A percentile compares a stretch with the other conserved stretches of the same genome.
Evolutionary conservation across 2,113 vertebrate genomes (phyloP).

Genomic region (Chamaea fasciata): DNA sequence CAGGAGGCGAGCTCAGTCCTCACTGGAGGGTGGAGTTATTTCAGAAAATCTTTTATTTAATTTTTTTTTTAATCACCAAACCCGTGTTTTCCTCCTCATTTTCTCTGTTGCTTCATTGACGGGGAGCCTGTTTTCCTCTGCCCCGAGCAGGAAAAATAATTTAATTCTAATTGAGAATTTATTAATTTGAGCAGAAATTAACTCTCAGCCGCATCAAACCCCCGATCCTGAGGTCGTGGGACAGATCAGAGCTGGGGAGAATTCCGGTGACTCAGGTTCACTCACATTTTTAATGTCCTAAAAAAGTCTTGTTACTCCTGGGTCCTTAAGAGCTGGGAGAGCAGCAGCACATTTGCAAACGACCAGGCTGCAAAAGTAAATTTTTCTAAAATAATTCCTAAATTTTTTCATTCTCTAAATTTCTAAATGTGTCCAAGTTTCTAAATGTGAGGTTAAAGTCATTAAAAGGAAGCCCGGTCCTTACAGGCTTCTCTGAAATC

Average conservation of each 20-base stretch:
- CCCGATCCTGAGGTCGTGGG: neutral
- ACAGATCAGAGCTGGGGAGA: neutral
- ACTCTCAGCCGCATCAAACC: neutral
- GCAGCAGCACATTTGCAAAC: accelerated
- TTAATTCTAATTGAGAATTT: neutral
- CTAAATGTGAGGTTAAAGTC: neutral
- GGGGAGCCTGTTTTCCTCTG: neutral
- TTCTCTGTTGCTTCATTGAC: neutral
- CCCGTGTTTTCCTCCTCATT: neutral
- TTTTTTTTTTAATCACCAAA: neutral
- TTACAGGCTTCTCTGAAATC: neutral
- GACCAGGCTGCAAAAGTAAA: neutral
- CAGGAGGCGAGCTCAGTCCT: neutral
- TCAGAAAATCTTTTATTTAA: neutral
- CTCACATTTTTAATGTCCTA: neutral
- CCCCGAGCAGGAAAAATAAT: neutral
- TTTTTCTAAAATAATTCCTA: neutral
- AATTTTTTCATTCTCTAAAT: neutral
- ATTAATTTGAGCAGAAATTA: too few relatives aligned
- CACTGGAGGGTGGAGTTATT: too few relatives aligned
- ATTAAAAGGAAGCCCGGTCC: neutral
- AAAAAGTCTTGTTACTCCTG: accelerated
- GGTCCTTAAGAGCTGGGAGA: neutral
- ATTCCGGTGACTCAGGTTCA: neutral
- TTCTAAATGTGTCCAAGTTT: neutral